Percentiles rank a stretch among this genome's conserved stretches.
Evolutionary conservation across 2,797 vertebrate species (phyloP).

Genomic region (Silurus aristotelis): DNA sequence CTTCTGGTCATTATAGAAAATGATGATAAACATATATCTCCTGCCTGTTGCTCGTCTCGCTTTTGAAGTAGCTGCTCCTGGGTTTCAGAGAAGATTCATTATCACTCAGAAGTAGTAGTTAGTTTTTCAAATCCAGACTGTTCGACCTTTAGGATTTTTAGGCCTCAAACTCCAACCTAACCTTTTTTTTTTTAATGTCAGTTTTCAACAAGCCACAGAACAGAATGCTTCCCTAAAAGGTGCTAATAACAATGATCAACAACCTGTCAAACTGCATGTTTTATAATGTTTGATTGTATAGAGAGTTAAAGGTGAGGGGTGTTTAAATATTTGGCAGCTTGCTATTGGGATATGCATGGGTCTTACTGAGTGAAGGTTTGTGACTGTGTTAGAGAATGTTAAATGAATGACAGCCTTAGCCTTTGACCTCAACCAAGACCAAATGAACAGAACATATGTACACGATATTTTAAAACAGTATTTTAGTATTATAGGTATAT

Average conservation of each 20-base stretch:
- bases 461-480: not conserved
- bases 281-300: not conserved
- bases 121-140: slow-evolving; percentile 57
- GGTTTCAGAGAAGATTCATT: slow-evolving; percentile 65
- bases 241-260: not conserved
- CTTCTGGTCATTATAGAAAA: slow-evolving; percentile 71
- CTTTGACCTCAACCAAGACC: not conserved
- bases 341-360: slow-evolving; percentile 16
- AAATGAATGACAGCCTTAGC: not conserved
- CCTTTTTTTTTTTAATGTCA: not conserved
- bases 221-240: not conserved
- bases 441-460: not conserved
- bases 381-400: not conserved
- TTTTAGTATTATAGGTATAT: not conserved
- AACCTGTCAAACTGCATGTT: not conserved
- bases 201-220: not conserved
- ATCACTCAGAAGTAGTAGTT: slow-evolving; percentile 64
- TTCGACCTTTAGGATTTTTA: slow-evolving; percentile 51
- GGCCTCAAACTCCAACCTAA: slow-evolving; percentile 17
- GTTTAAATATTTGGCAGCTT: not conserved
- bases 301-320: not conserved
- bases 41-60: slow-evolving; percentile 60
- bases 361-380: not conserved
- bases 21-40: slow-evolving; percentile 73
- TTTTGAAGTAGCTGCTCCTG: slow-evolving; percentile 67